Conservation (phyloP, 2,797 vertebrate genomes). For the Novumbra hubbsi region DNA sequence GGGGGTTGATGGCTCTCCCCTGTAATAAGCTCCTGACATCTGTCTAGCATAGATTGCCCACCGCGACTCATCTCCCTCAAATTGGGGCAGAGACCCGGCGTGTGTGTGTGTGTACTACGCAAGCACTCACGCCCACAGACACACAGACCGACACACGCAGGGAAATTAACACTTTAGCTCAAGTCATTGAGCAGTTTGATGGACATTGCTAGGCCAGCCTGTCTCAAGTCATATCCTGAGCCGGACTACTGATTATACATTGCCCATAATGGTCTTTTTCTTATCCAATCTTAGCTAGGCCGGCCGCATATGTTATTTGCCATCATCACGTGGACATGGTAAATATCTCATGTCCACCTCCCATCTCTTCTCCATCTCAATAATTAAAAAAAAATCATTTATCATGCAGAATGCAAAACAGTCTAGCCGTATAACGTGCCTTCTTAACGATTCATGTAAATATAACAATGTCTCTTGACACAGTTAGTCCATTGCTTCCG, state of each 20-base stretch:
- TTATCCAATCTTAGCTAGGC: slow-evolving; percentile 4
- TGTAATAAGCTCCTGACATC: slow-evolving; percentile 70
- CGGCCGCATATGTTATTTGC: slow-evolving; percentile 11
- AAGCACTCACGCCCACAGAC: not conserved
- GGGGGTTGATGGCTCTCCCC: slow-evolving; percentile 41
- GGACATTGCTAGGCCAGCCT: slow-evolving; percentile 31
- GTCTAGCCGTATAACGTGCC: not conserved
- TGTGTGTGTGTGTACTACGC: not conserved
- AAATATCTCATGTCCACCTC: slow-evolving; percentile 42
- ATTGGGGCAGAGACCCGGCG: slow-evolving; percentile 50
- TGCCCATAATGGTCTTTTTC: not conserved
- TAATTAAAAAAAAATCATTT: not conserved
- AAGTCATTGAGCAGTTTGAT: slow-evolving; percentile 43
- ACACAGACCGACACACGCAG: slow-evolving; percentile 19
- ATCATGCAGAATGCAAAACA: too few relatives aligned
- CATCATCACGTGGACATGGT: slow-evolving; percentile 30
- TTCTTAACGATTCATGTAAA: not conserved
- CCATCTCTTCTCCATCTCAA: not conserved
- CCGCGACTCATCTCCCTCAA: slow-evolving; percentile 52
- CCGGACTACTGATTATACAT: slow-evolving; percentile 16
- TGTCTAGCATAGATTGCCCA: slow-evolving; percentile 60
- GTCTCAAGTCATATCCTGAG: slow-evolving; percentile 20
- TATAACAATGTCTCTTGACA: slow-evolving; percentile 45
- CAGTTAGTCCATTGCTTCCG: slow-evolving; percentile 48
- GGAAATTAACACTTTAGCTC: slow-evolving; percentile 56